A percentile compares a stretch with the other conserved stretches of the same genome.
Evolutionary conservation across 1,140 invertebrate species (phyloP).

Genomic region (Pristionchus pacificus): DNA sequence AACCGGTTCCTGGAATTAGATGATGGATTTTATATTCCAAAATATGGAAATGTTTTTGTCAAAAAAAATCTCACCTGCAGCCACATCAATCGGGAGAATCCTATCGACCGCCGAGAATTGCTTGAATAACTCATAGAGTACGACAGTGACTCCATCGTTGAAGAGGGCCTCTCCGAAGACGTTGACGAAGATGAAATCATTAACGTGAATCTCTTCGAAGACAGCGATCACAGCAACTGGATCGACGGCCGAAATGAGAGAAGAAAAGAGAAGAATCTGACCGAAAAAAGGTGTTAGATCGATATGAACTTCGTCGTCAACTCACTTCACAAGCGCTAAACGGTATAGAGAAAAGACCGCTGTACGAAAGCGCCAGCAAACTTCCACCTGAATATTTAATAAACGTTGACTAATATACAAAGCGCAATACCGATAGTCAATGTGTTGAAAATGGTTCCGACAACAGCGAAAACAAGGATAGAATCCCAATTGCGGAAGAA

Average conservation of each 20-base stretch:
- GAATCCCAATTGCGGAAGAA: slow-evolving; percentile 46
- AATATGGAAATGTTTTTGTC: neutral
- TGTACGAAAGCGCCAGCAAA: slow-evolving; percentile 20
- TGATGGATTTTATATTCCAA: neutral
- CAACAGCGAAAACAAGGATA: slow-evolving; percentile 36
- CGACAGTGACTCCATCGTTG: slow-evolving; percentile 92
- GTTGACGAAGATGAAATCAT: slow-evolving; percentile 95
- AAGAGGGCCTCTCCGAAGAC: slow-evolving; percentile 96
- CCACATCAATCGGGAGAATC: slow-evolving; percentile 63
- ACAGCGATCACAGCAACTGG: slow-evolving; percentile 91
- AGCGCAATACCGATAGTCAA: slow-evolving; percentile 34
- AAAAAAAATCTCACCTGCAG: slow-evolving; percentile 74
- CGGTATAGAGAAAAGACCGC: slow-evolving; percentile 28
- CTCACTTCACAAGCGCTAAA: slow-evolving; percentile 70
- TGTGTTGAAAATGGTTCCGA: slow-evolving; percentile 42
- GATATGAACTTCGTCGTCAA: no score
- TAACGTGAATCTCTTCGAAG: slow-evolving; percentile 88
- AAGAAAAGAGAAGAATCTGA: slow-evolving; percentile 84
- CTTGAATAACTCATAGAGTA: slow-evolving; percentile 88
- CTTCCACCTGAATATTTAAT: slow-evolving; percentile 22
- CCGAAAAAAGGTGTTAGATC: no score
- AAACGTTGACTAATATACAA: slow-evolving; percentile 6
- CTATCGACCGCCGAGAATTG: slow-evolving; percentile 66
- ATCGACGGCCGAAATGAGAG: slow-evolving; percentile 97
- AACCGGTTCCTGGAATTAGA: slow-evolving; percentile 51